Conservation (phyloP, 1,140 invertebrate species). For the Platyscapa corneri region DNA sequence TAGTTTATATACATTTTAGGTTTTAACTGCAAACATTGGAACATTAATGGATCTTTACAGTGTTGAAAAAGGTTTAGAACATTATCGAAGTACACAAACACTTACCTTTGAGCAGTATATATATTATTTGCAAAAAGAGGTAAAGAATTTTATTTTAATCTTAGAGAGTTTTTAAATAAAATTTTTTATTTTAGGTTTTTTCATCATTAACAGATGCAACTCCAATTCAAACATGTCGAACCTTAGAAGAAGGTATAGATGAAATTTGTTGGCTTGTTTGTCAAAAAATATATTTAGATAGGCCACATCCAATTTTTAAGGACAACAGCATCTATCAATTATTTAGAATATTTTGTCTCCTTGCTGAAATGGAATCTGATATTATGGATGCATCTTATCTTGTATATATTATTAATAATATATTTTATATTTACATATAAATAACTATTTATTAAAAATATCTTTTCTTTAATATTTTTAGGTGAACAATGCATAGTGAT, state of each 20-base stretch:
- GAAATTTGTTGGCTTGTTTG: conserved; percentile 87
- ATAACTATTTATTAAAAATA: neutral
- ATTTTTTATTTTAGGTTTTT: conserved; percentile 60
- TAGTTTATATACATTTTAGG: too few species aligned
- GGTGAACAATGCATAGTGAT: conserved; percentile 79
- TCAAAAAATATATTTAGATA: conserved; percentile 77
- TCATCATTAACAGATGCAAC: conserved; percentile 66
- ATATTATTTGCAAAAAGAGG: conserved; percentile 83
- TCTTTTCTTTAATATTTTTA: conserved; percentile 65
- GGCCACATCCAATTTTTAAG: conserved; percentile 77
- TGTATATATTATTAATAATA: conserved; percentile 18
- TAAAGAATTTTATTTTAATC: conserved; percentile 62
- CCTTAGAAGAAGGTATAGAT: conserved; percentile 70
- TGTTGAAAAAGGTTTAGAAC: conserved; percentile 85
- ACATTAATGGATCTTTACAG: conserved; percentile 82
- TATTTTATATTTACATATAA: conserved; percentile 8
- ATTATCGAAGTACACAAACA: conserved; percentile 80
- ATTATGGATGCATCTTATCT: conserved; percentile 56
- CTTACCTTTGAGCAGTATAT: conserved; percentile 84
- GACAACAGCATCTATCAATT: conserved; percentile 83
- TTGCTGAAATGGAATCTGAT: conserved; percentile 80
- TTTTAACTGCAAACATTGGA: conserved; percentile 83
- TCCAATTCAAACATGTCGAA: conserved; percentile 59
- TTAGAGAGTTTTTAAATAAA: conserved; percentile 25
- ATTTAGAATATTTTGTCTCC: conserved; percentile 85